These are phyloP conservation scores for Brachyrhaphis roseni DNA, from an alignment of 2,797 vertebrate species.

Conservation along the genomic window DNA sequence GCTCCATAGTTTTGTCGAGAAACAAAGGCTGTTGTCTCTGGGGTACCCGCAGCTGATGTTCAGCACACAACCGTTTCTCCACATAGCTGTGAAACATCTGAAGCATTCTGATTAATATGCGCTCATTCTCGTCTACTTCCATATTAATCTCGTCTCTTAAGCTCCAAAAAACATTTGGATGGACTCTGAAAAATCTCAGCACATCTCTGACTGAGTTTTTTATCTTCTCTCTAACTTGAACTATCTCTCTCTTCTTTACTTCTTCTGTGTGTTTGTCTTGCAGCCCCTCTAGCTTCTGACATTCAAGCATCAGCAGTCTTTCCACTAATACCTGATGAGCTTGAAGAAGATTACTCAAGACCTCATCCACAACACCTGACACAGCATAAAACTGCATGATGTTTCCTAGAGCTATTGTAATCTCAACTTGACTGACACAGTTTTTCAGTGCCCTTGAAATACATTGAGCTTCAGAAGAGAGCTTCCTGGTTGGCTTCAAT, in stretches of 20 bases:
- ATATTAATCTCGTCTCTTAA: constrained; percentile 49
- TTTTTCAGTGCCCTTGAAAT: constrained; percentile 83
- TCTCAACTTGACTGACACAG: constrained; percentile 79
- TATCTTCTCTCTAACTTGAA: constrained; percentile 55
- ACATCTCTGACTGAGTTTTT: constrained; percentile 77
- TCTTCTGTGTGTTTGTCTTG: constrained; percentile 5
- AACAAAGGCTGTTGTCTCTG: constrained; percentile 52
- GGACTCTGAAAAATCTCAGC: constrained; percentile 72
- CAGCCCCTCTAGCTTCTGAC: not conserved
- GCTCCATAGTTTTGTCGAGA: constrained; percentile 52
- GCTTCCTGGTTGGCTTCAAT: constrained; percentile 60
- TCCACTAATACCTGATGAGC: constrained; percentile 70
- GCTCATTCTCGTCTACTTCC: constrained; percentile 37
- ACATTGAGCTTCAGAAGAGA: constrained; percentile 75
- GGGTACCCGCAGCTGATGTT: constrained; percentile 68
- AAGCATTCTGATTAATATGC: constrained; percentile 65
- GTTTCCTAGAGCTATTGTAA: constrained; percentile 74
- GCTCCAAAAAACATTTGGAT: constrained; percentile 48
- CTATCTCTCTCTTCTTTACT: not conserved
- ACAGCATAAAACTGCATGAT: constrained; percentile 36
- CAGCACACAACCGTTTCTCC: constrained; percentile 79
- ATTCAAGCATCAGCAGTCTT: constrained; percentile 53
- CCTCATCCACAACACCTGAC: constrained; percentile 46
- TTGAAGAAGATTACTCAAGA: constrained; percentile 55
- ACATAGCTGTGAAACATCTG: constrained; percentile 74